Evolutionary conservation across 2,113 vertebrate genomes (phyloP), one percentile per base, ranked within the genome.

Genomic region (Archilochus colubris): DNA sequence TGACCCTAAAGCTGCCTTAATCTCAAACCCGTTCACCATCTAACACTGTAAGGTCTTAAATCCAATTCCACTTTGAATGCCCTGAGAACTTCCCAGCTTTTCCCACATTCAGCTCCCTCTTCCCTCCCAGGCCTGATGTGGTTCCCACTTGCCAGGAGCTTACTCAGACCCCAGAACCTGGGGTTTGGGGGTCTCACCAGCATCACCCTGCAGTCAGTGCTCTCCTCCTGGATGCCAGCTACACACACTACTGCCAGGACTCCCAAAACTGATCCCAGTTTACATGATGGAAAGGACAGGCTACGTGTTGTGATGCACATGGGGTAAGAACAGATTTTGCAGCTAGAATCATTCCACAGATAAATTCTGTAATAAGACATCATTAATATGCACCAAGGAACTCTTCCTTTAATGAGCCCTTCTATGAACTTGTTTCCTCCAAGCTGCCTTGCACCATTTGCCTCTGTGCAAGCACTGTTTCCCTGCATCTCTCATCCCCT

Each of bases 71-170:
- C 28, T n/a, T 63, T 25, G 20, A 69, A 64, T 8, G 24, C 59
- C 27, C 48, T 1, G 7, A 67, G 63, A 57, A 38, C 28, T 14
- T 81, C 44, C 46, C 81, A 73, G 28, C 9, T 43, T 25, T 77
- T n/a, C 4, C 1, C 33, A 33, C 83, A 79, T 8, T 14, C 58
- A 76, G 48, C 48, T 80, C 54, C 46, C 12, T 66, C 23, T 10
- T 66, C 44, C 15, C 25, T 57, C 40, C 11, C 54, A 59, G 30
- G 17, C n/a, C 17, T 16, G 27, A 59, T 3, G 2, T 0, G 0
- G 57, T 51, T 46, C 68, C 53, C 58, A 3, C 0, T 14, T 43
- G 27, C 61, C 63, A 66, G 40, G 67, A 82, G 40, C 12, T 66
- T 11, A 20, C 38, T 70, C 44, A 10, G 3, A 9, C 3, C 30